Percentiles rank a stretch among this genome's conserved stretches.
Conservation (phyloP, 1,140 invertebrate genomes). For the Solenopsis invicta region DNA sequence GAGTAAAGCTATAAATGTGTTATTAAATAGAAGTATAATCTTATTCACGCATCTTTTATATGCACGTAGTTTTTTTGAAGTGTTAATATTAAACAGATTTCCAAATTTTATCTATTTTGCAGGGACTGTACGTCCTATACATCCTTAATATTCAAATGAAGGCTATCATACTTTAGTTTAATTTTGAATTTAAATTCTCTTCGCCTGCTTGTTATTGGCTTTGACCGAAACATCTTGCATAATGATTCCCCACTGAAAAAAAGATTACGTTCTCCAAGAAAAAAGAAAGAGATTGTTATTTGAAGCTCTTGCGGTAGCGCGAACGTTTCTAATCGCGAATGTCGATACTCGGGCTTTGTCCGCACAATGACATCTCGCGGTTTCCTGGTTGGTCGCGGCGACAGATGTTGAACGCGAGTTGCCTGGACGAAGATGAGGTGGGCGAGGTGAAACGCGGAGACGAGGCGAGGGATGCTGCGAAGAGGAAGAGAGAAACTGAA, state of each 20-base stretch:
- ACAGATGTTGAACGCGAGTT: conserved; percentile 64
- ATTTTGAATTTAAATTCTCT: background rate
- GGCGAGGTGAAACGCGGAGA: conserved; percentile 29
- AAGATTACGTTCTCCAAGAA: background rate
- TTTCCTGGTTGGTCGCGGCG: conserved; percentile 61
- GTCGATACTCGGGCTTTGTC: conserved; percentile 35
- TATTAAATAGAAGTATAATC: too few species aligned
- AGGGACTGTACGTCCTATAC: too few species aligned
- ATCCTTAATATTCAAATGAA: background rate
- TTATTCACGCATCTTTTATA: too few species aligned
- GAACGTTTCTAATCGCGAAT: conserved; percentile 35
- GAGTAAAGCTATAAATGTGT: too few species aligned
- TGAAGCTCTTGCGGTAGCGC: background rate
- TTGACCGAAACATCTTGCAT: background rate
- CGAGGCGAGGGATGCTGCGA: background rate
- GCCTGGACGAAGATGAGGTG: conserved; percentile 50
- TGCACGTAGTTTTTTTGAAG: too few species aligned
- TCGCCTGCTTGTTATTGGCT: background rate
- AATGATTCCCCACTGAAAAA: background rate
- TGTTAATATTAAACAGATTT: too few species aligned
- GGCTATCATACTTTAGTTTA: background rate
- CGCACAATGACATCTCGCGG: conserved; percentile 54
- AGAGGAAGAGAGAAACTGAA: conserved; percentile 60
- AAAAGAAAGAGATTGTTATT: background rate
- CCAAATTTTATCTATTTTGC: too few species aligned